Percentiles rank a stretch among this genome's conserved stretches.
phyloP scores from a whole-genome alignment of 1,140 invertebrate genomes.

The Neocloeon triangulifer region DNA sequence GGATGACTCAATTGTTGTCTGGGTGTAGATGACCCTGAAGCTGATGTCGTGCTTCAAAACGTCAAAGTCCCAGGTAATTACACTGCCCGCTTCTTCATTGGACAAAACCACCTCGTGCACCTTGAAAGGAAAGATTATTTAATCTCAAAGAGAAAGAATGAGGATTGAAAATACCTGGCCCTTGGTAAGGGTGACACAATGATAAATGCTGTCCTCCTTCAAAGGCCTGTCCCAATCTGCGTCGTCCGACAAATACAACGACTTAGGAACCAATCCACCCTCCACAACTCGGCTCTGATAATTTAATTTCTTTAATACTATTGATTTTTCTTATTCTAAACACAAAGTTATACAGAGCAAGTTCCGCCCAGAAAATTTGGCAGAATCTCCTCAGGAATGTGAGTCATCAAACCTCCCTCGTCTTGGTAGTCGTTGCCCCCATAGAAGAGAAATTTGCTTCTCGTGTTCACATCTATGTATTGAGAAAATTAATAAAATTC shows the following conservation, averaged over 20 bases:
- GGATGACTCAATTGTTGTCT: too few species aligned
- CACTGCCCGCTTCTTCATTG: constrained; percentile 64
- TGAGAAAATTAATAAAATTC: too few species aligned
- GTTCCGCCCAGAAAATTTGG: constrained; percentile 81
- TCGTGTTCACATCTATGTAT: constrained; percentile 82
- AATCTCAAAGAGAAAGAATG: not conserved
- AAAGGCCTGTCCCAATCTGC: constrained; percentile 38
- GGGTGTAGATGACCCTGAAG: constrained; percentile 78
- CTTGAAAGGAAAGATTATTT: too few species aligned
- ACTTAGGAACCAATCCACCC: constrained; percentile 74
- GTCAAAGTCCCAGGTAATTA: constrained; percentile 95
- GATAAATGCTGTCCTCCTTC: constrained; percentile 44
- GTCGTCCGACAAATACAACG: constrained; percentile 54
- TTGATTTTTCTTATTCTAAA: too few species aligned
- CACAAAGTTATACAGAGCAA: constrained; percentile 39
- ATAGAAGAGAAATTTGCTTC: constrained; percentile 85
- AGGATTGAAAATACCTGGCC: constrained; percentile 22
- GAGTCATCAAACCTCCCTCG: constrained; percentile 58
- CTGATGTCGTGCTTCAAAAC: constrained; percentile 72
- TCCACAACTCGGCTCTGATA: constrained; percentile 58
- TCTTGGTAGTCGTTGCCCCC: constrained; percentile 65
- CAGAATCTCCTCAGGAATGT: constrained; percentile 65
- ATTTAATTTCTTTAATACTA: too few species aligned
- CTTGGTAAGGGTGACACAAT: constrained; percentile 38
- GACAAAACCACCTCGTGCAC: constrained; percentile 65